These are phyloP conservation scores for Trissolcus japonicus DNA, from an alignment of 2,888 invertebrate species.

Conservation along the genomic window DNA sequence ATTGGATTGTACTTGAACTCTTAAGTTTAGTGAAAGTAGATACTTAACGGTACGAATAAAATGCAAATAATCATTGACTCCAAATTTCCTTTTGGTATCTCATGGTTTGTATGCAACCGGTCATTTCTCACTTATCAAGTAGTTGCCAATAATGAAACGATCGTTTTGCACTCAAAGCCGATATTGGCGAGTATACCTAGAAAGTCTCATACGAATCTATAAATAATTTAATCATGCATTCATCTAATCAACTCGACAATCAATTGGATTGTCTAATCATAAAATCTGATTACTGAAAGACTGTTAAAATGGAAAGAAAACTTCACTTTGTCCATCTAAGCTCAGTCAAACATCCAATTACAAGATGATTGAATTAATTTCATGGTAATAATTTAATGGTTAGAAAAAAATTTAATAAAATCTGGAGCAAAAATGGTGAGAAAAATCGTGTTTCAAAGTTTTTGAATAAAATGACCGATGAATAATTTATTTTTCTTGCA, in stretches of 20 bases:
- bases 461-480: slow-evolving; percentile 3
- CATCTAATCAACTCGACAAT: too few relatives aligned
- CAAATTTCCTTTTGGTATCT: slow-evolving; percentile 29
- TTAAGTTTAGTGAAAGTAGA: slow-evolving; percentile 50
- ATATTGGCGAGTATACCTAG: too few relatives aligned
- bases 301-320: not conserved
- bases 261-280: too few relatives aligned
- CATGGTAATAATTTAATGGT: not conserved
- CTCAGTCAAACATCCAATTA: not conserved
- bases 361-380: not conserved
- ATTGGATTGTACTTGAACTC: slow-evolving; percentile 49
- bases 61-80: slow-evolving; percentile 48
- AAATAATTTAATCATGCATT: slow-evolving; percentile 2
- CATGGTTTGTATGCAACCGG: slow-evolving; percentile 3
- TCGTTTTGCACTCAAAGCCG: slow-evolving; percentile 1
- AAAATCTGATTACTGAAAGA: not conserved
- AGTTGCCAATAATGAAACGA: slow-evolving; percentile 15
- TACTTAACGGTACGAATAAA: slow-evolving; percentile 52
- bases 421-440: slow-evolving; percentile 15
- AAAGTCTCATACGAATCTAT: not conserved
- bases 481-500: slow-evolving; percentile 11
- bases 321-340: not conserved
- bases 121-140: slow-evolving; percentile 9
- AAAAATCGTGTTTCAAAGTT: slow-evolving; percentile 21
- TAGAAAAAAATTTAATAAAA: slow-evolving; percentile 4